A percentile compares a stretch with the other conserved stretches of the same genome.
These are phyloP conservation scores for Pogonognathellus flavescens DNA, from an alignment of 1,140 invertebrate genomes.

Conservation along the genomic window DNA sequence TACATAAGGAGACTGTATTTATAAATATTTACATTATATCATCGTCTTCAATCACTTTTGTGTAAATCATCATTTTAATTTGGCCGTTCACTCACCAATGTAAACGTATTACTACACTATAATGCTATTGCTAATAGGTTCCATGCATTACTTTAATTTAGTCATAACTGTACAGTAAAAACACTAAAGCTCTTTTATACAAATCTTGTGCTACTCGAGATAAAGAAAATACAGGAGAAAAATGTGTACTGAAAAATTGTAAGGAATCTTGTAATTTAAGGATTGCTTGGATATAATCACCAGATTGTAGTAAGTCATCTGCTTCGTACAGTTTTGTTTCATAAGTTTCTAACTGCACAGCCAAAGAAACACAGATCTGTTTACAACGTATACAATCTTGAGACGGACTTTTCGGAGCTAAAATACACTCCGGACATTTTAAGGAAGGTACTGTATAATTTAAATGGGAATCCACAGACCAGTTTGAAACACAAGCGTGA, in stretches of 20 bases:
- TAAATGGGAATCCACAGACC: slow-evolving; percentile 19
- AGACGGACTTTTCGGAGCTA: background rate
- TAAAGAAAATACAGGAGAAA: slow-evolving; percentile 33
- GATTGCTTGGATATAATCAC: slow-evolving; percentile 5
- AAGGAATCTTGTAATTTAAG: slow-evolving; percentile 5
- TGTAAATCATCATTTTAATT: background rate
- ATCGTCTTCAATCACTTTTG: background rate
- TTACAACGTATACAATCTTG: background rate
- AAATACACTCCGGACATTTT: background rate
- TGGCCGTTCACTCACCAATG: background rate
- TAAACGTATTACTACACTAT: too few relatives aligned
- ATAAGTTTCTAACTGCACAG: slow-evolving; percentile 11
- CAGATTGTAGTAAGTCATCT: slow-evolving; percentile 22
- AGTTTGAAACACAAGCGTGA: slow-evolving; percentile 45
- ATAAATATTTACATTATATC: too few relatives aligned
- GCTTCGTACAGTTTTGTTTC: slow-evolving; percentile 24
- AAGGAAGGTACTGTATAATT: background rate
- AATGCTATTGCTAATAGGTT: background rate
- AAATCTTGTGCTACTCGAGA: slow-evolving; percentile 53
- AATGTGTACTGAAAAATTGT: slow-evolving; percentile 53
- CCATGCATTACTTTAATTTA: background rate
- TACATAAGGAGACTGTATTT: too few relatives aligned
- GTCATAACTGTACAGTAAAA: slow-evolving; percentile 26
- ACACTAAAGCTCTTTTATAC: slow-evolving; percentile 55
- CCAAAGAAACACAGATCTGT: background rate